Evolutionary conservation across 2,113 vertebrate species (phyloP), one percentile per base, ranked within the genome.

Genomic region (Loxodonta africana): DNA sequence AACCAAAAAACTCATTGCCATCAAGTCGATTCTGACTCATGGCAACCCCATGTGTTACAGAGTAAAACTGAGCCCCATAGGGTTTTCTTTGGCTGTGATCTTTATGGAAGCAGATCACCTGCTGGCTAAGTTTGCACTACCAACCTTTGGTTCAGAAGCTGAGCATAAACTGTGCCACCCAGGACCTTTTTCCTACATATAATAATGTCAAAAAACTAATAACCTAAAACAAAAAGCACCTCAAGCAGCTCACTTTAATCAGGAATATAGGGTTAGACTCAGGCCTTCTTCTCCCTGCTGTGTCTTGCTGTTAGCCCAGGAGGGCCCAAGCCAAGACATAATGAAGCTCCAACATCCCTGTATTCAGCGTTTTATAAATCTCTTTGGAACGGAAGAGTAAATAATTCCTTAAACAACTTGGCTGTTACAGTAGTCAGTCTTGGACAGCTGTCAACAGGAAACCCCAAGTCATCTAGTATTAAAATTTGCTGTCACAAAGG

Each of bases 361-460:
- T 11, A 6, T 6, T 96, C 11, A 94, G 84, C 85, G 0, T 28
- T 88, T 94, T 97, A 57, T 89, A 96, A 93, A 96, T 96, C 65
- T 91, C 77, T 63, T 94, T 65, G 83, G 67, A 95, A 96, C 46
- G 8, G 46, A 97, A 94, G 81, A 90, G 90, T 63, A 95, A 97
- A 93, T 96, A 96, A 95, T 82, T 77, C 80, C 69, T 97, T 97
- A 67, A 95, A 96, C 89, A 78, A 46, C 48, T 95, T 84, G 96
- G 67, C 48, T 97, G 20, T 95, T 93, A 95, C 3, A 84, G 73
- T 96, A 94, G 90, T 93, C 96, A 96, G 83, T 74, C 95, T 86
- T 95, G 92, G 98, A 97, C 92, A 98, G 77, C 92, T 96, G 80
- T 98, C 96, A 96, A 60, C 67, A 97, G 90, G 85, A 98, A 98